These are phyloP conservation scores for Dissostichus mawsoni DNA, from an alignment of 2,113 vertebrate species.

Conservation along the genomic window DNA sequence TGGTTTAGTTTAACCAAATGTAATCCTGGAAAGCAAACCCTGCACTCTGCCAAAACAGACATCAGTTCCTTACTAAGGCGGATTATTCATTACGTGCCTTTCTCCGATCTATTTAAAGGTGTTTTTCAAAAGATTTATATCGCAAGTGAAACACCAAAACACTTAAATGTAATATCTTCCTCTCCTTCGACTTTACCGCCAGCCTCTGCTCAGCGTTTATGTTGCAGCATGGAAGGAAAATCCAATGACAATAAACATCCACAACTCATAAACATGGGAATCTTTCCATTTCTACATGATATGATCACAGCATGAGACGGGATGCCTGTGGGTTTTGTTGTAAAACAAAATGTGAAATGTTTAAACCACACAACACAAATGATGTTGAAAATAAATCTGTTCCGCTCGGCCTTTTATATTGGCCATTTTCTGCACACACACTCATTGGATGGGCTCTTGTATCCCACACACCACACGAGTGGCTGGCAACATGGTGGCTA, in stretches of 20 bases:
- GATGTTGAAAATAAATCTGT: neutral
- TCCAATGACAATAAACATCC: slow-evolving; percentile 5
- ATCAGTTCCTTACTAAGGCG: slow-evolving; percentile 2
- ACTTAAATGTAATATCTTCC: neutral
- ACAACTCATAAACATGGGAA: slow-evolving; percentile 8
- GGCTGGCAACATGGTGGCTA: slow-evolving; percentile 46
- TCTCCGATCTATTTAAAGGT: slow-evolving; percentile 18
- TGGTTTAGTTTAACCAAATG: slow-evolving; percentile 18
- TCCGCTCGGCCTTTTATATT: slow-evolving; percentile 12
- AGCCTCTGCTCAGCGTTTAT: neutral
- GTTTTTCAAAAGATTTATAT: slow-evolving; percentile 5
- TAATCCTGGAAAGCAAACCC: neutral
- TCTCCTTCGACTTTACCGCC: neutral
- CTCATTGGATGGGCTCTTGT: neutral
- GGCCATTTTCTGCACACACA: neutral
- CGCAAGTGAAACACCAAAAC: neutral
- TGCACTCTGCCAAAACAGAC: slow-evolving; percentile 13
- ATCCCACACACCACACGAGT: neutral
- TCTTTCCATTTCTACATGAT: slow-evolving; percentile 23
- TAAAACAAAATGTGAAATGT: neutral
- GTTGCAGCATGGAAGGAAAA: slow-evolving; percentile 1
- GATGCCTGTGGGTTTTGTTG: neutral
- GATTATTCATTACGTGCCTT: neutral
- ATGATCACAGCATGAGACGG: neutral
- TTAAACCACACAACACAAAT: slow-evolving; percentile 12